phyloP scores from a whole-genome alignment of 2,888 invertebrate species.

The Caenorhabditis sp. region DNA sequence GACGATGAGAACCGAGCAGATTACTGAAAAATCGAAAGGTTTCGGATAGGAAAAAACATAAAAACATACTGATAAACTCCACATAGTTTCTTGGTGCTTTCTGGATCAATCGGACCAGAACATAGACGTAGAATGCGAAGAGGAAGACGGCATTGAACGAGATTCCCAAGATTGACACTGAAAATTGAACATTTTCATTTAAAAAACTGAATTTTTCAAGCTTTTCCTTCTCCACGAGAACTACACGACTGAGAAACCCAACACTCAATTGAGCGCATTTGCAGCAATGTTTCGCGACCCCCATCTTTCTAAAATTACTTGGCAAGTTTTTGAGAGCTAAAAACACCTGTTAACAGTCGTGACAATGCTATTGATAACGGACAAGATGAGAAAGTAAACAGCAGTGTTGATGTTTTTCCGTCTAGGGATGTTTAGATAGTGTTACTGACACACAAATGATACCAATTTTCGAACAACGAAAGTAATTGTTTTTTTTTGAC shows the following conservation, averaged over 20 bases:
- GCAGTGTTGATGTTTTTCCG: neutral
- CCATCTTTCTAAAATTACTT: neutral
- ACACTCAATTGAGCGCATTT: too few relatives aligned
- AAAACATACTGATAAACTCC: constrained; percentile 50
- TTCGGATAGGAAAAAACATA: neutral
- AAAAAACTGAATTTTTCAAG: too few relatives aligned
- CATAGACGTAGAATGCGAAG: constrained; percentile 53
- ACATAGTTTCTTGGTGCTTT: constrained; percentile 47
- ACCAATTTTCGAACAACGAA: too few relatives aligned
- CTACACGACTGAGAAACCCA: too few relatives aligned
- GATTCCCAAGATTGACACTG: constrained; percentile 65
- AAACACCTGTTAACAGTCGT: neutral
- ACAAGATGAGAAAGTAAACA: neutral
- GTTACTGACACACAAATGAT: too few relatives aligned
- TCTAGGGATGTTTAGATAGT: too few relatives aligned
- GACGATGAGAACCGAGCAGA: constrained; percentile 47
- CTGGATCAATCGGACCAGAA: constrained; percentile 46
- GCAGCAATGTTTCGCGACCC: too few relatives aligned
- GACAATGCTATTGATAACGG: too few relatives aligned
- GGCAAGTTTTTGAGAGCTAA: neutral
- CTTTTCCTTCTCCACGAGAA: too few relatives aligned
- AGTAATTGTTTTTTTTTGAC: too few relatives aligned
- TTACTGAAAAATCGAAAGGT: constrained; percentile 33
- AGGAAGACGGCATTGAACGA: constrained; percentile 57
- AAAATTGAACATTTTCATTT: too few relatives aligned